These are phyloP conservation scores for Hydrozoanthus tunicans DNA, from an alignment of 64 coral and sea anemone species.

Conservation along the genomic window DNA sequence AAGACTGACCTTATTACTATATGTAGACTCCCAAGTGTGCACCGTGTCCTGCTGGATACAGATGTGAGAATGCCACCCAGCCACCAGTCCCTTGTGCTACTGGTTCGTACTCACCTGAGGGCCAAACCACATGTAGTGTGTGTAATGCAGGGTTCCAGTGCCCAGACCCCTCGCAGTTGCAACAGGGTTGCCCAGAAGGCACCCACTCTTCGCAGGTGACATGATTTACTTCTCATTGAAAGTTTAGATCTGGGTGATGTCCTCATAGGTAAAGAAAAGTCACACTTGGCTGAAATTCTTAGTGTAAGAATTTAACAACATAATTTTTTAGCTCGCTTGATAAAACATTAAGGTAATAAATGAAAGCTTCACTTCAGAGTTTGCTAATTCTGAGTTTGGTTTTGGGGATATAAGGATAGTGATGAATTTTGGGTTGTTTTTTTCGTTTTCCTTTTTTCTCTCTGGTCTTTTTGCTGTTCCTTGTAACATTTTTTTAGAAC, in stretches of 20 bases:
- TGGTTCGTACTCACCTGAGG: slow-evolving; percentile 81
- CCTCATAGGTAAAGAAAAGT: too few relatives aligned
- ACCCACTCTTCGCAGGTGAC: slow-evolving; percentile 72
- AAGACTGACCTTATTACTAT: neutral
- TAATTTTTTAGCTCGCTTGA: too few relatives aligned
- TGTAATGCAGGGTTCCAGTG: slow-evolving; percentile 83
- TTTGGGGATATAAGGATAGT: too few relatives aligned
- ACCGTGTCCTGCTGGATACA: slow-evolving; percentile 94
- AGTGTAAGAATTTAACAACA: too few relatives aligned
- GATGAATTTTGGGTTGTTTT: too few relatives aligned
- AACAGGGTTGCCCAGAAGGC: slow-evolving; percentile 72
- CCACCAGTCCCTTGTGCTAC: slow-evolving; percentile 78
- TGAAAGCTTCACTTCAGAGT: too few relatives aligned
- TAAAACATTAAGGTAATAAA: too few relatives aligned
- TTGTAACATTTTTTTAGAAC: too few relatives aligned
- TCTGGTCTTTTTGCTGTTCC: too few relatives aligned
- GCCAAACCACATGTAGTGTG: slow-evolving; percentile 48
- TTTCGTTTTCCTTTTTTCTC: too few relatives aligned
- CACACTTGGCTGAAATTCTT: too few relatives aligned
- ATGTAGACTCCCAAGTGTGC: slow-evolving; percentile 80
- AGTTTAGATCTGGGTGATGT: neutral
- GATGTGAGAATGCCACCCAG: slow-evolving; percentile 80
- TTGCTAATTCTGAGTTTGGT: too few relatives aligned
- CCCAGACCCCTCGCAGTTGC: slow-evolving; percentile 83
- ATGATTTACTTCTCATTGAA: neutral